phyloP scores from a whole-genome alignment of 2,797 vertebrate genomes.

The Alca torda region DNA sequence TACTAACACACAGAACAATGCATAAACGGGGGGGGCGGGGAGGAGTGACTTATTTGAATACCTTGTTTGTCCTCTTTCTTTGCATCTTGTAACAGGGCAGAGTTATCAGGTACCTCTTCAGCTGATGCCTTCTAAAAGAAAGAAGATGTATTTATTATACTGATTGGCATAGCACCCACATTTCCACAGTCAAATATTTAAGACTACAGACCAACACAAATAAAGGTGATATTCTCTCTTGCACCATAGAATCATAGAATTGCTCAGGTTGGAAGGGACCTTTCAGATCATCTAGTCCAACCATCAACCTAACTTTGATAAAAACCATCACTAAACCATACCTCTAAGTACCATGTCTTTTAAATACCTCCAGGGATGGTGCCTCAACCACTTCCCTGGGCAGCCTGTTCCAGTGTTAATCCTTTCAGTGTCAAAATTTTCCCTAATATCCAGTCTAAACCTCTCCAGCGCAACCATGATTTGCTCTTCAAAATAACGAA shows the following conservation, averaged over 20 bases:
- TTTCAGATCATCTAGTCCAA: too few species aligned
- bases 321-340: too few species aligned
- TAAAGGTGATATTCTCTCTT: not conserved
- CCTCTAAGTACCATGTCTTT: too few species aligned
- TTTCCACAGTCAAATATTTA: not conserved
- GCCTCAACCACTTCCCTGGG: too few species aligned
- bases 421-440: too few species aligned
- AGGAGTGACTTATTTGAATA: slow-evolving; percentile 50
- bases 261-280: too few species aligned
- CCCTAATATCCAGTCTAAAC: too few species aligned
- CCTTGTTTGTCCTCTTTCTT: slow-evolving; percentile 78
- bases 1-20: not conserved
- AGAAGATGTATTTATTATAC: slow-evolving; percentile 30
- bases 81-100: slow-evolving; percentile 62
- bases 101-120: slow-evolving; percentile 73
- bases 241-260: not conserved
- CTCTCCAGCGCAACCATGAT: not conserved
- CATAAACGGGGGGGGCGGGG: not conserved
- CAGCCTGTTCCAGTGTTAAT: too few species aligned
- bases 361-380: too few species aligned
- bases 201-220: not conserved
- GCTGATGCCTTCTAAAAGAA: slow-evolving; percentile 68
- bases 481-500: not conserved
- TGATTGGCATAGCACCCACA: not conserved
- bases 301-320: too few species aligned